phyloP scores from a whole-genome alignment of 2,797 vertebrate species.

The Columba guinea region DNA sequence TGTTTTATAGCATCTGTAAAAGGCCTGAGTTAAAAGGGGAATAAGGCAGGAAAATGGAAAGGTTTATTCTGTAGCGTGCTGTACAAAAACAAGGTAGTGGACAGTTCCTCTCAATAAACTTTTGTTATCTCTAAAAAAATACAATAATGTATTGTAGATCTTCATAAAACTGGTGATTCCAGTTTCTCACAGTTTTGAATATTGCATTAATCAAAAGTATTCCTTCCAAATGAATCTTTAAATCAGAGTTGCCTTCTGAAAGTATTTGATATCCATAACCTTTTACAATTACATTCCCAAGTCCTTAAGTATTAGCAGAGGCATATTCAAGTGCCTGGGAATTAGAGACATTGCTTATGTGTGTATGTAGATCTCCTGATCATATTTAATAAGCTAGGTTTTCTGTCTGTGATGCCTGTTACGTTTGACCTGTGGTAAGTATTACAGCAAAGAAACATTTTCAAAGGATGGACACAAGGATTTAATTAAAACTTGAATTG shows the following conservation, averaged over 20 bases:
- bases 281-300: neutral
- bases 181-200: neutral
- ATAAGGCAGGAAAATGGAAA: neutral
- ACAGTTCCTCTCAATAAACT: neutral
- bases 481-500: neutral
- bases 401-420: neutral
- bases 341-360: neutral
- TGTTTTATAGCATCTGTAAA: conserved; percentile 4
- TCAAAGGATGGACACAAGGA: neutral
- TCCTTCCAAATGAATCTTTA: neutral
- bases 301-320: neutral
- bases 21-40: neutral
- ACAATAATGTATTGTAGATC: neutral
- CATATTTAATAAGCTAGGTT: neutral
- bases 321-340: neutral
- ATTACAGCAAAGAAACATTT: neutral
- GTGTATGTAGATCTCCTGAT: neutral
- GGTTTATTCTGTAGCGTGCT: neutral
- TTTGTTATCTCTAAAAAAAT: neutral
- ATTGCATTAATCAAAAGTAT: neutral
- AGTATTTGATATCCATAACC: neutral
- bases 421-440: neutral
- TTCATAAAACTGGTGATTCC: neutral
- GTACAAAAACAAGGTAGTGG: neutral
- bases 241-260: neutral